Conservation (phyloP, 2,888 invertebrate genomes). For the Caenorhabditis afra region DNA sequence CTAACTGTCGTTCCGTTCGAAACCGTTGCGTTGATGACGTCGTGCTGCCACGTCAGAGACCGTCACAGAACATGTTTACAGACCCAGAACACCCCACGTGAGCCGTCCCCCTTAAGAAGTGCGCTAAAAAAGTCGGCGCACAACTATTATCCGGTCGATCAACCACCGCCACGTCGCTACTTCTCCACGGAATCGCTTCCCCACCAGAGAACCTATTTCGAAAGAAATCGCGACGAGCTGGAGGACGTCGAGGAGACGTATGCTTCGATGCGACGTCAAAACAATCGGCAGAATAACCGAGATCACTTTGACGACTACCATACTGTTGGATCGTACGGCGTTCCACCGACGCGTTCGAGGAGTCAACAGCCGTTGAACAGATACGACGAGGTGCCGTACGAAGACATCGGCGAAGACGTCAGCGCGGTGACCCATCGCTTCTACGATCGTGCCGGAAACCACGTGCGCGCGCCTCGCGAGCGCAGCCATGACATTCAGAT, state of each 20-base stretch:
- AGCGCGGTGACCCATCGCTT: constrained; percentile 66
- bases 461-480: constrained; percentile 43
- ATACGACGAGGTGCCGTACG: constrained; percentile 28
- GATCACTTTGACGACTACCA: constrained; percentile 40
- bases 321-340: constrained; percentile 61
- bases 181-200: constrained; percentile 46
- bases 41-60: background rate
- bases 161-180: constrained; percentile 32
- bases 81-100: constrained; percentile 15
- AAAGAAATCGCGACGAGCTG: constrained; percentile 1
- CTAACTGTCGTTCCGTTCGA: too few relatives aligned
- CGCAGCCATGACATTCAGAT: constrained; percentile 55
- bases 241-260: constrained; percentile 44
- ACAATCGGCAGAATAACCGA: constrained; percentile 18
- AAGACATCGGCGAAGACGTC: constrained; percentile 30
- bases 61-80: too few relatives aligned
- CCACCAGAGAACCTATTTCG: background rate
- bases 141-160: constrained; percentile 37
- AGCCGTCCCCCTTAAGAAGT: constrained; percentile 46
- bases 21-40: constrained; percentile 17
- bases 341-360: constrained; percentile 13
- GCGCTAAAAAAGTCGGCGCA: constrained; percentile 51
- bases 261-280: constrained; percentile 22
- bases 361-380: constrained; percentile 29
- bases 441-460: constrained; percentile 67